A percentile compares a stretch with the other conserved stretches of the same genome.
Conservation (phyloP, 2,797 vertebrate genomes). For the Takifugu rubripes region DNA sequence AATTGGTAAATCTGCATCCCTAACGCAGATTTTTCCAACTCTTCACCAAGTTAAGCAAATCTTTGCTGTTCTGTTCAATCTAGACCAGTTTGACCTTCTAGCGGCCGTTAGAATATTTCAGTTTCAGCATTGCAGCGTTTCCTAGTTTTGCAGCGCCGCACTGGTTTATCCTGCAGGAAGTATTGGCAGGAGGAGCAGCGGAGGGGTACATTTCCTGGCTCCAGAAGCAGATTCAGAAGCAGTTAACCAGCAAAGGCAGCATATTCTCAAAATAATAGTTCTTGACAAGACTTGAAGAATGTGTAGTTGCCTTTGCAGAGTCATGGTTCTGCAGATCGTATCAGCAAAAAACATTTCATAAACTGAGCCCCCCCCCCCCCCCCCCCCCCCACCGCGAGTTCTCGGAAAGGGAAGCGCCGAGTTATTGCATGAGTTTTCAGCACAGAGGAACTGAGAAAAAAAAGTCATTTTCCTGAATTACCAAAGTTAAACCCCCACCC, state of each 20-base stretch:
- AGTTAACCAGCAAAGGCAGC: constrained; percentile 2
- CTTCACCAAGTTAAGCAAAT: too few relatives aligned
- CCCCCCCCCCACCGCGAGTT: background rate
- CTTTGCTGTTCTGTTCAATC: too few relatives aligned
- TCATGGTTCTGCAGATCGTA: constrained; percentile 27
- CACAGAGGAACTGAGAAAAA: background rate
- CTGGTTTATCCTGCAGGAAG: too few relatives aligned
- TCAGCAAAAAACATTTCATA: constrained; percentile 14
- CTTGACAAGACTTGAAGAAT: constrained; percentile 28
- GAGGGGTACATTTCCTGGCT: background rate
- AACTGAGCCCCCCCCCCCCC: constrained; percentile 2
- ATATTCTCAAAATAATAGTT: constrained; percentile 29
- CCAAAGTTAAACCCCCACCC: too few relatives aligned
- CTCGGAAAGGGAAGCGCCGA: constrained; percentile 14
- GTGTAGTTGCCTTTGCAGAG: constrained; percentile 10
- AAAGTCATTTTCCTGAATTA: background rate
- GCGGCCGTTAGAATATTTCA: too few relatives aligned
- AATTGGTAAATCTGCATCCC: too few relatives aligned
- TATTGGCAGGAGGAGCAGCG: background rate
- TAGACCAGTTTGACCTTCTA: too few relatives aligned
- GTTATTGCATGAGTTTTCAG: background rate
- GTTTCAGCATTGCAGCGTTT: too few relatives aligned
- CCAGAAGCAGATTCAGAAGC: background rate
- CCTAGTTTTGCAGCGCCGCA: too few relatives aligned
- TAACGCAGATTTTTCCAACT: too few relatives aligned